Evolutionary conservation across 2,797 vertebrate genomes (phyloP).

Genomic region (Cossypha niveicapilla): DNA sequence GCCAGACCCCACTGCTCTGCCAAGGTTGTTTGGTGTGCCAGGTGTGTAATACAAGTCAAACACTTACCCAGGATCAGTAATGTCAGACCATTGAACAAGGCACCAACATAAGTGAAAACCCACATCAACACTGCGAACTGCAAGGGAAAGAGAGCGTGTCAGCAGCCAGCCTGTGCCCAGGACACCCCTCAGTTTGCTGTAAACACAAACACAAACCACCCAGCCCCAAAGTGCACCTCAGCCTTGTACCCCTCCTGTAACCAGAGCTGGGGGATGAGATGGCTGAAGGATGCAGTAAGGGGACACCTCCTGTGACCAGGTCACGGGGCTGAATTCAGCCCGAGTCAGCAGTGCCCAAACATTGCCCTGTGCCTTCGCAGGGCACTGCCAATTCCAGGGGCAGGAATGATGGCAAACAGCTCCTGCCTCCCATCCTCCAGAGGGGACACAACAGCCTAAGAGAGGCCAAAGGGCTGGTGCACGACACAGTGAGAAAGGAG

Average conservation of each 20-base stretch:
- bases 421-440: not conserved
- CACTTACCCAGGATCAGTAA: slow-evolving; percentile 92
- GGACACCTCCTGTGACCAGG: not conserved
- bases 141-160: not conserved
- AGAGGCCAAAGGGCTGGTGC: not conserved
- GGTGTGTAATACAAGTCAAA: not conserved
- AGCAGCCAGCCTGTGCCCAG: not conserved
- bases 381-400: not conserved
- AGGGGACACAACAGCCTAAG: not conserved
- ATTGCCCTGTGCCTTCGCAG: not conserved
- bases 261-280: not conserved
- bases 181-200: not conserved
- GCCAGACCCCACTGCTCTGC: not conserved
- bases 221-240: not conserved
- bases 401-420: accelerated
- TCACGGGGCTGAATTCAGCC: not conserved
- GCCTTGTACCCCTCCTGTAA: not conserved
- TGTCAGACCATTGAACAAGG: slow-evolving; percentile 96
- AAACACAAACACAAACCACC: not conserved
- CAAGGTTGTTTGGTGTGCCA: not conserved
- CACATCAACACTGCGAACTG: slow-evolving; percentile 96
- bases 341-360: not conserved
- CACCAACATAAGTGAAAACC: slow-evolving; percentile 95
- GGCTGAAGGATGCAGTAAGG: not conserved
- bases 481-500: not conserved